Evolutionary conservation across 2,888 invertebrate genomes (phyloP).

Genomic region (Tipula vernalis): DNA sequence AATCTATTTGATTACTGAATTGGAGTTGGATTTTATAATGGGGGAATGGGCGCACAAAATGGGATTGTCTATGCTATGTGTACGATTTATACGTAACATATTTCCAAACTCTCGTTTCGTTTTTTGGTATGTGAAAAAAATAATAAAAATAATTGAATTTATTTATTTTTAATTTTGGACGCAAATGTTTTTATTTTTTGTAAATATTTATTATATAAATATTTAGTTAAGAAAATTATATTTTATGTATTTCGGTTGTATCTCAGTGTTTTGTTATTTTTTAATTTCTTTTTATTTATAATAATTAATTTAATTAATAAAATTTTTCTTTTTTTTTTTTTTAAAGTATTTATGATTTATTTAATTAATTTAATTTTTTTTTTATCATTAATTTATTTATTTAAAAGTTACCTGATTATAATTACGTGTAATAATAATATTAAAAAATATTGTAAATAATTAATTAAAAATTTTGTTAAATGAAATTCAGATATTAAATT

Average conservation of each 20-base stretch:
- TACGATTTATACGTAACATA: not conserved
- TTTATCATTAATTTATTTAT: not conserved
- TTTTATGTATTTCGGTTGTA: not conserved
- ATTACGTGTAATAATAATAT: not conserved
- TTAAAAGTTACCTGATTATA: slow-evolving; percentile 6
- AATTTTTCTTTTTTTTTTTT: not conserved
- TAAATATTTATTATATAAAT: not conserved
- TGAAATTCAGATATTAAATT: not conserved
- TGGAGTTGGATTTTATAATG: not conserved
- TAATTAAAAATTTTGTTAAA: not conserved
- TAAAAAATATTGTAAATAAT: not conserved
- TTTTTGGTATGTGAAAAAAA: not conserved
- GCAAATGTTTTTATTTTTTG: not conserved
- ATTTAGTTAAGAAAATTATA: not conserved
- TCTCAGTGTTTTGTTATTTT: not conserved
- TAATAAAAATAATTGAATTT: not conserved
- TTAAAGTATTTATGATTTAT: not conserved
- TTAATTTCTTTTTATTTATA: not conserved
- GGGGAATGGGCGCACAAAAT: not conserved
- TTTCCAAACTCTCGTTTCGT: not conserved
- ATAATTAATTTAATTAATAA: not conserved
- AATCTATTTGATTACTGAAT: not conserved
- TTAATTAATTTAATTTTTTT: not conserved
- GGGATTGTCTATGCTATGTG: not conserved
- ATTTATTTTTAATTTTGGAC: not conserved